Base-by-base conservation (phyloP, 2,797 vertebrate genomes). In the Miopithecus talapoin region DNA sequence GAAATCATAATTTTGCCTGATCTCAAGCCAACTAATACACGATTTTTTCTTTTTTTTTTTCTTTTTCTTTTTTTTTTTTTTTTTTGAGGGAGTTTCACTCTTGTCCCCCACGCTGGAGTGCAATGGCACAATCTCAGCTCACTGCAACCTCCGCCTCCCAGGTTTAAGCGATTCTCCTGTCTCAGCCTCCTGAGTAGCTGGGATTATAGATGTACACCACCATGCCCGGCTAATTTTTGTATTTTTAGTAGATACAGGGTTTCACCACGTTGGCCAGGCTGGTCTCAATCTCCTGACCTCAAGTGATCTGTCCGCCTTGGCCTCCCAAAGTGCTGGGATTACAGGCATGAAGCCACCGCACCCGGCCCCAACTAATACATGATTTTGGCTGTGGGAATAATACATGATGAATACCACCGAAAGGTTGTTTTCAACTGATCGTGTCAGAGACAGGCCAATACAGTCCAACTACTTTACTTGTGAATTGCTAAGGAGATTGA, bases 401-500 rank as follows among this genome's bases (percentile, higher is more conserved):
- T 46, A 24, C 1, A 39, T 3, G 50, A 48, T 28, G 11, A 85
- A 57, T 61, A 30, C 16, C 9, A 16, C 46, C 50, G 5, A 89
- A 75, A 80, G 16, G 9, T 22, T 33, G 91, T 74, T 84, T 92
- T 85, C 59, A 81, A 86, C 36, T 21, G 46, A 4, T 61, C n/a
- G 50, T 85, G 36, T 68, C 39, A 78, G 1, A 85, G 50, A 70
- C 7, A 21, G 28, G n/a, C 41, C 85, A 61, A 33, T n/a, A 74
- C 78, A 55, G 36, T n/a, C 36, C 36, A 64, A 68, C 19, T 57
- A 8, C 26, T 85, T 92, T 24, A 61, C 61, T 55, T 80, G 85
- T 36, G n/a, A 92, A 83, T 70, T 94, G 78, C 22, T 83, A 85
- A 78, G 57, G 46, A 97, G 92, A 89, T 86, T 59, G 33, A 70